phyloP scores from a whole-genome alignment of 2,113 vertebrate genomes.

The Sapajus apella region DNA sequence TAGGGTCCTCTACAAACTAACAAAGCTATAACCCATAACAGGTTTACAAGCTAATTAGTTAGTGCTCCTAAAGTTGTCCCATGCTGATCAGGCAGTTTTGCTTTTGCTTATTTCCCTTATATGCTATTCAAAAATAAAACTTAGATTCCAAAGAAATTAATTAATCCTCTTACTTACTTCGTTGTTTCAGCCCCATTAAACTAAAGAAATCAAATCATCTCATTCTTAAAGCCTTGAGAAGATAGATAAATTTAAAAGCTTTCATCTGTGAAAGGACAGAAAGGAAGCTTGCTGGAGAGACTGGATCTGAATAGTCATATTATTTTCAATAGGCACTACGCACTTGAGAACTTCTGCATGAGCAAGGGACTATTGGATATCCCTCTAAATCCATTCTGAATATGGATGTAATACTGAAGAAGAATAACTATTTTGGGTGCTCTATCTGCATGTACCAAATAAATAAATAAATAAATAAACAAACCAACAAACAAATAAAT shows the following conservation, averaged over 20 bases:
- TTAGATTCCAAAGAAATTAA: constrained; percentile 65
- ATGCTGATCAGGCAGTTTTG: constrained; percentile 39
- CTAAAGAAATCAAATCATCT: constrained; percentile 54
- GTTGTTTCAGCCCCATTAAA: constrained; percentile 61
- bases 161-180: constrained; percentile 47
- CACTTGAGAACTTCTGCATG: neutral
- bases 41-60: constrained; percentile 43
- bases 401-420: neutral
- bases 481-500: neutral
- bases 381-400: neutral
- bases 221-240: constrained; percentile 33
- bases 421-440: neutral
- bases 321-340: neutral
- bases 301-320: neutral
- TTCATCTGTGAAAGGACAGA: constrained; percentile 43
- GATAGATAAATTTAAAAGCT: constrained; percentile 37
- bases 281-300: constrained; percentile 6
- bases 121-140: constrained; percentile 47
- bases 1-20: constrained; percentile 9
- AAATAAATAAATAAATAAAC: neutral
- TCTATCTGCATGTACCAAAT: neutral
- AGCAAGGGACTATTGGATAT: neutral
- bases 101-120: neutral
- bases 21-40: neutral
- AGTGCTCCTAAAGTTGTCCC: constrained; percentile 5